Evolutionary conservation across 2,888 invertebrate species (phyloP).

Genomic region (Stegophylla sp.): DNA sequence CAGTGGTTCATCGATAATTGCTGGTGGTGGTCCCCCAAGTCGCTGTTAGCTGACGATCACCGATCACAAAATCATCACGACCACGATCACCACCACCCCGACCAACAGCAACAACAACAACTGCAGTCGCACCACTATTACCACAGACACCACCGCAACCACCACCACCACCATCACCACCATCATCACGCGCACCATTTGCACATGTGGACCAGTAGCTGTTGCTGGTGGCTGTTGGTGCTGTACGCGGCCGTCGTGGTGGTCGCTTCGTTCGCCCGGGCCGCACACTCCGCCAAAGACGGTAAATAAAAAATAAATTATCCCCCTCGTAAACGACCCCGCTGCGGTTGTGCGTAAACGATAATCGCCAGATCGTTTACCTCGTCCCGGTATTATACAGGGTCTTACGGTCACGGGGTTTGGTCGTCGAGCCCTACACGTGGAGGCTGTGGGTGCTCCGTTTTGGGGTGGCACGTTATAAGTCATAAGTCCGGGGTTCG

Average conservation of each 20-base stretch:
- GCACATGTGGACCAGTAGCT: slow-evolving; percentile 48
- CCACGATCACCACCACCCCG: background rate
- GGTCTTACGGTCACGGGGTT: too few relatives aligned
- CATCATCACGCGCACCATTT: slow-evolving; percentile 25
- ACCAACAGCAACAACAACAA: background rate
- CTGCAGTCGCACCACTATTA: too few relatives aligned
- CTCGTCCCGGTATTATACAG: too few relatives aligned
- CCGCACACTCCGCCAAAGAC: slow-evolving; percentile 61
- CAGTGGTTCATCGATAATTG: background rate
- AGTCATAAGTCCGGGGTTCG: too few relatives aligned
- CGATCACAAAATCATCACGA: background rate
- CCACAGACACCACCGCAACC: background rate
- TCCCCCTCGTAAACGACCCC: background rate
- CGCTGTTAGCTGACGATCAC: background rate
- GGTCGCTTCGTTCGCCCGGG: slow-evolving; percentile 60
- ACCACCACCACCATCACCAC: background rate
- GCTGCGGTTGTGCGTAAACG: background rate
- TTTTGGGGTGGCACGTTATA: too few relatives aligned
- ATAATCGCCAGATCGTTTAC: too few relatives aligned
- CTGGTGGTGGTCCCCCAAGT: background rate
- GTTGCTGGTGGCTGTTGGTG: slow-evolving; percentile 56
- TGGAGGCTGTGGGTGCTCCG: too few relatives aligned
- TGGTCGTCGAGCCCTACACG: too few relatives aligned
- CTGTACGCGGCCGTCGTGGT: slow-evolving; percentile 60
- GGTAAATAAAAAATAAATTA: slow-evolving; percentile 58